Percentiles rank a stretch among this genome's conserved stretches.
Evolutionary conservation across 2,797 vertebrate species (phyloP).

Genomic region (Myotis planiceps): DNA sequence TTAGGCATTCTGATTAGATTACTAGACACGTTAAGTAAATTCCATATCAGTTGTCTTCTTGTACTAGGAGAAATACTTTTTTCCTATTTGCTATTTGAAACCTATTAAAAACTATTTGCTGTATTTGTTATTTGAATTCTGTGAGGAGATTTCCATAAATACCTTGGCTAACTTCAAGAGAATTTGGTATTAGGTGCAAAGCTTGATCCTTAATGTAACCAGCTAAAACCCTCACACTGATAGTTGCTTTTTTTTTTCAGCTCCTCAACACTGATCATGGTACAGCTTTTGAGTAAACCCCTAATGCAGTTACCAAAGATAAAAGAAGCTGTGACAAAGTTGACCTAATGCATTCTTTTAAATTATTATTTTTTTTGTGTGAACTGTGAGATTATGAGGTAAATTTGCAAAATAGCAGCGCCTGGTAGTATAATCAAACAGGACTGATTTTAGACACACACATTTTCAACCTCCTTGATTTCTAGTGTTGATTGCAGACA

Average conservation of each 20-base stretch:
- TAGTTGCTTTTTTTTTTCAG: background rate
- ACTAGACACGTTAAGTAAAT: background rate
- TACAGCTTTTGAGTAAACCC: slow-evolving; percentile 53
- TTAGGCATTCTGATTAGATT: background rate
- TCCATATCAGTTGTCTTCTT: background rate
- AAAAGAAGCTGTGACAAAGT: slow-evolving; percentile 28
- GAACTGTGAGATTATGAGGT: slow-evolving; percentile 66
- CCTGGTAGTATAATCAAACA: slow-evolving; percentile 77
- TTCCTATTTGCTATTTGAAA: background rate
- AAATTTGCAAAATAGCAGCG: slow-evolving; percentile 77
- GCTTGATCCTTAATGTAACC: background rate
- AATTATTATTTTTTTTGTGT: slow-evolving; percentile 11
- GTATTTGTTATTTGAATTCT: background rate
- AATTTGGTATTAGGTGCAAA: background rate
- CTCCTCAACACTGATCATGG: slow-evolving; percentile 29
- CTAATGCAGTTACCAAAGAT: slow-evolving; percentile 26
- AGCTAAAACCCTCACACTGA: background rate
- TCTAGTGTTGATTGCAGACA: slow-evolving; percentile 57
- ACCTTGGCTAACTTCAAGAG: background rate
- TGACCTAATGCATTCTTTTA: slow-evolving; percentile 54
- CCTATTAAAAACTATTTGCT: background rate
- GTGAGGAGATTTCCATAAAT: background rate
- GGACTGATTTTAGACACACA: slow-evolving; percentile 76
- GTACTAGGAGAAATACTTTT: background rate
- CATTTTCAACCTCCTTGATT: slow-evolving; percentile 74